A percentile compares a stretch with the other conserved stretches of the same genome.
These are phyloP conservation scores for Excalfactoria chinensis DNA, from an alignment of 2,113 vertebrate genomes.

Conservation along the genomic window DNA sequence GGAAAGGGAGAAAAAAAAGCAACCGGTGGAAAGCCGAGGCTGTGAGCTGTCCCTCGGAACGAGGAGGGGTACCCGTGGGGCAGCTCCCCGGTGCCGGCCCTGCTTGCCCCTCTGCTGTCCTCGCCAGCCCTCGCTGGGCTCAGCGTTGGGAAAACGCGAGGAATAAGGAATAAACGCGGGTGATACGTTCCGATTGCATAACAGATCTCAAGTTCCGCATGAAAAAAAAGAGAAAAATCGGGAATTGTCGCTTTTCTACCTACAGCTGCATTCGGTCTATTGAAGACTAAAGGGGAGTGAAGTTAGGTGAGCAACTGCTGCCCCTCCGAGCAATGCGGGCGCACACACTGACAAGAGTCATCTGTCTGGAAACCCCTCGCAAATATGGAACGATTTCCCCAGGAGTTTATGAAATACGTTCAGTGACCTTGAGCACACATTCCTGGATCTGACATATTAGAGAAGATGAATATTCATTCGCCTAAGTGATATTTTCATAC, in stretches of 20 bases:
- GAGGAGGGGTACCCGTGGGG: neutral
- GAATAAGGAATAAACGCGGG: too few species aligned
- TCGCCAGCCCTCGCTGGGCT: neutral
- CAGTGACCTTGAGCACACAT: neutral
- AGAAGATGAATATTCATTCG: neutral
- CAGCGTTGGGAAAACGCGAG: neutral
- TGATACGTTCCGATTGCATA: neutral
- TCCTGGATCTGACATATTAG: neutral
- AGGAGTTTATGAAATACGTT: neutral
- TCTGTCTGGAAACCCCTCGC: neutral
- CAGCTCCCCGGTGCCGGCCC: too few species aligned
- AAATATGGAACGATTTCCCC: neutral
- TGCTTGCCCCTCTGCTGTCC: too few species aligned
- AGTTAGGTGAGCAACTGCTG: neutral
- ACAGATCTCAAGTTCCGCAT: neutral
- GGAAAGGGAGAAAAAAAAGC: accelerated
- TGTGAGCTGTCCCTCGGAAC: accelerated
- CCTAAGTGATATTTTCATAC: neutral
- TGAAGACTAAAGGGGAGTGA: neutral
- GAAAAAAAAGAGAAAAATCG: neutral
- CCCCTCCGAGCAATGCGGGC: too few species aligned
- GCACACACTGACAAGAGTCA: neutral
- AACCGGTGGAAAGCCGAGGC: neutral
- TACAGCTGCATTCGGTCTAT: neutral
- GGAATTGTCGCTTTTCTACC: neutral